Percentiles rank a stretch among this genome's conserved stretches.
Conservation (phyloP, 2,888 invertebrate genomes). For the Ariolimax columbianus region DNA sequence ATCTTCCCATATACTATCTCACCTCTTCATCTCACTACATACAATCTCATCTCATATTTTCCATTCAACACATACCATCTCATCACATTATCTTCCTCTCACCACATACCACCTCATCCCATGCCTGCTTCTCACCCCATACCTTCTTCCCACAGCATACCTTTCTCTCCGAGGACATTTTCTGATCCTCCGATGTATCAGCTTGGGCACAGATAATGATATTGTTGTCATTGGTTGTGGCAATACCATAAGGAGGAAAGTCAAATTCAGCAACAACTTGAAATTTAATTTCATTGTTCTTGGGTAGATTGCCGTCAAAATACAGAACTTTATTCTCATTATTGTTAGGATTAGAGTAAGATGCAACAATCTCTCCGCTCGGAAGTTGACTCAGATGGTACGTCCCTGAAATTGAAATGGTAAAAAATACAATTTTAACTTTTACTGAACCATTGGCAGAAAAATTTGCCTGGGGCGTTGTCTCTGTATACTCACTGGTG, state of each 20-base stretch:
- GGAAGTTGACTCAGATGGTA: slow-evolving; percentile 9
- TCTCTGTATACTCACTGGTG: too few relatives aligned
- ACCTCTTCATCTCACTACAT: too few relatives aligned
- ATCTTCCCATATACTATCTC: too few relatives aligned
- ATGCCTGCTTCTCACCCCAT: not conserved
- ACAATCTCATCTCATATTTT: not conserved
- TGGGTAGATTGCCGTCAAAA: not conserved
- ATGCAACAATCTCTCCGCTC: slow-evolving; percentile 43
- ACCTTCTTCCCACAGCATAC: not conserved
- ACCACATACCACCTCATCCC: not conserved
- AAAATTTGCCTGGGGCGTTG: too few relatives aligned
- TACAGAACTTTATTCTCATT: not conserved
- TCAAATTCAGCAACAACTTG: not conserved
- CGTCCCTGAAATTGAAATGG: slow-evolving; percentile 18
- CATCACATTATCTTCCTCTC: not conserved
- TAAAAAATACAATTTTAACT: not conserved
- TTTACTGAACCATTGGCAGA: not conserved
- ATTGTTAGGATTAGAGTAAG: not conserved
- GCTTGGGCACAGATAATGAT: slow-evolving; percentile 43
- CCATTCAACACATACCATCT: not conserved
- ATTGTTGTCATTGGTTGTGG: slow-evolving; percentile 50
- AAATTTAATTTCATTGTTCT: not conserved
- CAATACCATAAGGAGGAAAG: slow-evolving; percentile 46
- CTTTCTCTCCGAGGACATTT: not conserved
- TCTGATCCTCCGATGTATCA: not conserved